Evolutionary conservation across 2,888 invertebrate genomes (phyloP).

Genomic region (Cosmia trapezina): DNA sequence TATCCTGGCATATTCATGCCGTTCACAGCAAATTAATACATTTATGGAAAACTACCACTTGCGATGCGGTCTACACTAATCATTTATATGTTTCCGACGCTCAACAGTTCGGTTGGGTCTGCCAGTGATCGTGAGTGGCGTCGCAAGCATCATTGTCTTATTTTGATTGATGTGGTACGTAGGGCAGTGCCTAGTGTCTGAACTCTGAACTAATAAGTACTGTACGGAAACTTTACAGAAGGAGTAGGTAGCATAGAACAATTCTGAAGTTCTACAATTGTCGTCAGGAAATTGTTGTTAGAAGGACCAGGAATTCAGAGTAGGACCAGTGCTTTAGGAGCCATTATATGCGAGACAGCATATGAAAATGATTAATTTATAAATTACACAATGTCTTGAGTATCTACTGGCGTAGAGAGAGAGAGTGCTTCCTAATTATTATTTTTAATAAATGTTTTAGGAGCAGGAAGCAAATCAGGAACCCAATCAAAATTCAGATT

Average conservation of each 20-base stretch:
- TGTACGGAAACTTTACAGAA: not conserved
- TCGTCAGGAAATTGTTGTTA: not conserved
- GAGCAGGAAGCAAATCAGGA: not conserved
- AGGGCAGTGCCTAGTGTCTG: constrained; percentile 62
- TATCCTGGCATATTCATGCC: no score
- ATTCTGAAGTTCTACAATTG: not conserved
- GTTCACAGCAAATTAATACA: not conserved
- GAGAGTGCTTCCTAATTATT: not conserved
- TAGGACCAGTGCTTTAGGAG: not conserved
- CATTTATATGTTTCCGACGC: constrained; percentile 8
- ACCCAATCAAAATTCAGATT: not conserved
- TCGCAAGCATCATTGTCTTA: constrained; percentile 70
- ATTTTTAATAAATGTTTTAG: not conserved
- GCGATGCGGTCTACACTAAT: not conserved
- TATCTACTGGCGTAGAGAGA: accelerated
- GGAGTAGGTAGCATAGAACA: not conserved
- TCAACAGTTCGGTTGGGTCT: not conserved
- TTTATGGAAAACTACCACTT: not conserved
- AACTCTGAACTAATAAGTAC: no score
- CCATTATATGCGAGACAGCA: not conserved
- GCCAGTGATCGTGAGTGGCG: constrained; percentile 35
- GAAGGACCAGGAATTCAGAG: not conserved
- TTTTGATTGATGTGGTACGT: constrained; percentile 72
- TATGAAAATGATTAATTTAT: not conserved
- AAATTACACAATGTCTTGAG: not conserved